phyloP scores from a whole-genome alignment of 2,797 vertebrate genomes.

The Erethizon dorsatum region DNA sequence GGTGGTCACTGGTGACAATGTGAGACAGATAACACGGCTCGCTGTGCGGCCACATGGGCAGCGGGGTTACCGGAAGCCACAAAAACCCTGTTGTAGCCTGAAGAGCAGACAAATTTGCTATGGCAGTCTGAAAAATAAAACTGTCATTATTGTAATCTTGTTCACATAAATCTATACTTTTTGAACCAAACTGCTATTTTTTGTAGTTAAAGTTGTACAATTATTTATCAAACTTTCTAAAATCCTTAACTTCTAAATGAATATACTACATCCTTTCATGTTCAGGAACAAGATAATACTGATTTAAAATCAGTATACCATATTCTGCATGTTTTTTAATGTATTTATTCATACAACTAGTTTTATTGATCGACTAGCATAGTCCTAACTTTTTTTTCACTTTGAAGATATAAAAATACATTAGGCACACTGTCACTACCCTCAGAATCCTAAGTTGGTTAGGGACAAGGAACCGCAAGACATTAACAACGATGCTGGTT shows the following conservation, averaged over 20 bases:
- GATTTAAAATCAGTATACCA: background rate
- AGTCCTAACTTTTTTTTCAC: background rate
- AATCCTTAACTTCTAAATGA: slow-evolving; percentile 7
- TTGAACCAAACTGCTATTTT: background rate
- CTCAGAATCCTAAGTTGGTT: background rate
- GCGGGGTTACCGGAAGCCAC: slow-evolving; percentile 1
- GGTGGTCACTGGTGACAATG: background rate
- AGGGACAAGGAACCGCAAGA: background rate
- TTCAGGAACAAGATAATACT: background rate
- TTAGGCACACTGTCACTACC: background rate
- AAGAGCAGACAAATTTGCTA: slow-evolving; percentile 29
- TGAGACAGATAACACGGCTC: background rate
- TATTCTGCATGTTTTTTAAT: background rate
- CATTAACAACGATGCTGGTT: background rate
- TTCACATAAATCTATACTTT: background rate
- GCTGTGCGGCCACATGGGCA: background rate
- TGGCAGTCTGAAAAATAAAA: slow-evolving; percentile 31
- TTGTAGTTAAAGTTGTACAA: background rate
- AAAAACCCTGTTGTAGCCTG: slow-evolving; percentile 44
- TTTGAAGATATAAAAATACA: background rate
- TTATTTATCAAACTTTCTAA: slow-evolving; percentile 32
- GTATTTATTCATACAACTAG: background rate
- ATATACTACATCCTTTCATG: background rate
- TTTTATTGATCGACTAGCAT: background rate
- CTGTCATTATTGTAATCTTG: background rate